phyloP scores from a whole-genome alignment of 2,113 vertebrate species.

The Eurypyga helias region DNA sequence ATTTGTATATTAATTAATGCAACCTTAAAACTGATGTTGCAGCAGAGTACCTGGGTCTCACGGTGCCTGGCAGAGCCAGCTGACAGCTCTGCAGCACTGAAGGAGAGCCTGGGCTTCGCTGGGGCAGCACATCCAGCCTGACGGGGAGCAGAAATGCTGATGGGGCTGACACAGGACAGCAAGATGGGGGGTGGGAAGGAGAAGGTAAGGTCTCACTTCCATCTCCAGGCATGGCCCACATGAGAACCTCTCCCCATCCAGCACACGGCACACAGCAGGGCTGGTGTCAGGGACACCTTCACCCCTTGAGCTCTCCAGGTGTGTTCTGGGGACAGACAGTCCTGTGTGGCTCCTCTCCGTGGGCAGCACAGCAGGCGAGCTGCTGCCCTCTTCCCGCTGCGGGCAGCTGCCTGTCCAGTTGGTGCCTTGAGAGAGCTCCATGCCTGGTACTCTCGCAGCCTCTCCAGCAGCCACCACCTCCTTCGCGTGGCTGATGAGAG shows the following conservation, averaged over 20 bases:
- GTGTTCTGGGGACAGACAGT: neutral
- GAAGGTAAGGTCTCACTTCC: neutral
- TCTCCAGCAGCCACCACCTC: neutral
- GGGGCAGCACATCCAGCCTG: neutral
- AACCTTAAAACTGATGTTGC: neutral
- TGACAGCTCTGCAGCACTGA: neutral
- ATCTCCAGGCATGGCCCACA: neutral
- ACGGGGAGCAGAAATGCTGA: neutral
- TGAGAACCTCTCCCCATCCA: neutral
- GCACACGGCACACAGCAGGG: too few relatives aligned
- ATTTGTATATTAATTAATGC: neutral
- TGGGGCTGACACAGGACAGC: neutral
- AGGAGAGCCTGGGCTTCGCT: neutral
- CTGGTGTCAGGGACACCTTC: neutral
- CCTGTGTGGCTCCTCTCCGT: neutral
- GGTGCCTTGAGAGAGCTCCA: neutral
- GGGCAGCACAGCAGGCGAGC: neutral
- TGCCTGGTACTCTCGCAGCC: neutral
- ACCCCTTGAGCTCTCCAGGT: accelerated
- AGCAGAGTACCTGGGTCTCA: neutral
- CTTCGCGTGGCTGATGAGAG: neutral
- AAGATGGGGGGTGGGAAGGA: neutral
- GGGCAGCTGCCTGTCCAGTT: neutral
- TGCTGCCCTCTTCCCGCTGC: neutral
- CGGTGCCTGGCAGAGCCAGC: neutral